Evolutionary conservation across 2,113 vertebrate species (phyloP).

Genomic region (Salminus brasiliensis): DNA sequence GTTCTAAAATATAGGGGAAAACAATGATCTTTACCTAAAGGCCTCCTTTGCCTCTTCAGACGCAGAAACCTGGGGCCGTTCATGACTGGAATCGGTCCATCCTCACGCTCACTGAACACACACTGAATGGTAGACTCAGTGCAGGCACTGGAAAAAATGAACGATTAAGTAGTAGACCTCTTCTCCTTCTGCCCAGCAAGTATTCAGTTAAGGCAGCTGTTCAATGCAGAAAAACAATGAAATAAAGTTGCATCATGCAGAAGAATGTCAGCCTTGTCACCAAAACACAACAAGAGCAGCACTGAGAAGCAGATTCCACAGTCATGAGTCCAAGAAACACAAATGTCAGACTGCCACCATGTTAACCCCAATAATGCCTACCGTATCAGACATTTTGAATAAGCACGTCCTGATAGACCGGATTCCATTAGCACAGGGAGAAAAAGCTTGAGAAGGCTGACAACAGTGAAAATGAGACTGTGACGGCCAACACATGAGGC

Average conservation of each 20-base stretch:
- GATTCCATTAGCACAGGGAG: not conserved
- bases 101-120: not conserved
- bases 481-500: conserved; percentile 41
- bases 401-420: not conserved
- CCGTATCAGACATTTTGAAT: not conserved
- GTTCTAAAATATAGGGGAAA: not conserved
- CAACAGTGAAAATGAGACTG: not conserved
- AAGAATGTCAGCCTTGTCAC: not conserved
- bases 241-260: not conserved
- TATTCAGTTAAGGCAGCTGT: not conserved
- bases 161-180: not conserved
- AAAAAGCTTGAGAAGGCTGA: conserved; percentile 21
- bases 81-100: conserved; percentile 26
- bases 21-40: conserved; percentile 39
- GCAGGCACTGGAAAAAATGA: not conserved
- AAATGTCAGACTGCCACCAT: not conserved
- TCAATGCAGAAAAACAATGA: conserved; percentile 1
- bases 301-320: not conserved
- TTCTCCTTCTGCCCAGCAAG: conserved; percentile 11
- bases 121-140: not conserved
- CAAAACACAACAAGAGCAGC: conserved; percentile 12
- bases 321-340: not conserved
- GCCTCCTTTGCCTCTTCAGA: not conserved
- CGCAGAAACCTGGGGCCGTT: not conserved
- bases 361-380: not conserved